Percentiles rank a stretch among this genome's conserved stretches.
phyloP scores from a whole-genome alignment of 2,888 invertebrate genomes.

The Mayetiola destructor region DNA sequence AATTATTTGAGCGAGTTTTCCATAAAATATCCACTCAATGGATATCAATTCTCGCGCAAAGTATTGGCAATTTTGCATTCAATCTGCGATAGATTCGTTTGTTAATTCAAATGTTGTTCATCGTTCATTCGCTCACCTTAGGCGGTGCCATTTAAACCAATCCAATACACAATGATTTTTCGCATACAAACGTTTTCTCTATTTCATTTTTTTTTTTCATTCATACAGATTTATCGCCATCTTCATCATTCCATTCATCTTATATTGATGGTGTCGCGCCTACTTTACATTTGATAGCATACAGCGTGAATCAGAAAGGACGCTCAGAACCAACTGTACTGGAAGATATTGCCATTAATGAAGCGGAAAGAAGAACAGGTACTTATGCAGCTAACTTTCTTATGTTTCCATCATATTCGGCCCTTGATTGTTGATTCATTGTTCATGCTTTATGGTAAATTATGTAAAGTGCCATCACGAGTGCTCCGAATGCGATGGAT shows the following conservation, averaged over 20 bases:
- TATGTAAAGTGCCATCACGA: background rate
- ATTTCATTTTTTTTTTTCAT: background rate
- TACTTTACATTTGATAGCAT: constrained; percentile 61
- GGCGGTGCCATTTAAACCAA: too few species aligned
- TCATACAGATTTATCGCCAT: constrained; percentile 15
- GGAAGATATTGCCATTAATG: constrained; percentile 75
- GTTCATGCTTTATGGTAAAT: background rate
- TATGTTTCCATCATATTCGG: background rate
- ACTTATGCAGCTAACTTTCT: constrained; percentile 21
- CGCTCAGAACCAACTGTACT: constrained; percentile 65
- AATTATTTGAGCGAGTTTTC: too few species aligned
- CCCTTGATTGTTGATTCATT: too few species aligned
- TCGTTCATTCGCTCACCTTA: too few species aligned
- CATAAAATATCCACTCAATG: too few species aligned
- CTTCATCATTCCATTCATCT: constrained; percentile 26
- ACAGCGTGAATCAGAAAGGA: constrained; percentile 73
- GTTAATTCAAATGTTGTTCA: too few species aligned
- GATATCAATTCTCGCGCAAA: too few species aligned
- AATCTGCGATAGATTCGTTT: too few species aligned
- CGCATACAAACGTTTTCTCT: background rate
- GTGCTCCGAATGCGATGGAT: background rate
- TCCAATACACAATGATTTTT: too few species aligned
- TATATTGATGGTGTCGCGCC: constrained; percentile 37
- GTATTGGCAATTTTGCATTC: too few species aligned
- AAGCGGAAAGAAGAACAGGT: constrained; percentile 76